Evolutionary conservation across 2,888 invertebrate species (phyloP).

Genomic region (Folsomia candida): DNA sequence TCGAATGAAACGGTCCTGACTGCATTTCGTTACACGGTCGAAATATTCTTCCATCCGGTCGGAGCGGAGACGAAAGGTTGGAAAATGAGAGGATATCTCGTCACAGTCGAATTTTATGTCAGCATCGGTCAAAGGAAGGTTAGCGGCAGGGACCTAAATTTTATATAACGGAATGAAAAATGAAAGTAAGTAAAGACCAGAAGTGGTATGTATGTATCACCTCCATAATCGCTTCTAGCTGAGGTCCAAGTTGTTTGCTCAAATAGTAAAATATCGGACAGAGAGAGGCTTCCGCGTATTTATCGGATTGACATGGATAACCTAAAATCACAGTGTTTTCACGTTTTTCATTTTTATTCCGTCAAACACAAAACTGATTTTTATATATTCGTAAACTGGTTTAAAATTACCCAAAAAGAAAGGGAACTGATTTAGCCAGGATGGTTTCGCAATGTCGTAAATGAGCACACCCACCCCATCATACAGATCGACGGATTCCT

Average conservation of each 20-base stretch:
- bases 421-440: constrained; percentile 4
- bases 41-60: not conserved
- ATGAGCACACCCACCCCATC: not conserved
- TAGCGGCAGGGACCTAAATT: not conserved
- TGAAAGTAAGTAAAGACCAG: no score
- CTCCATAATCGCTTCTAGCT: not conserved
- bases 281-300: not conserved
- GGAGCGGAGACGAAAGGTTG: not conserved
- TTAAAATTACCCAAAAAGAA: not conserved
- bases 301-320: constrained; percentile 1
- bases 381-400: no score
- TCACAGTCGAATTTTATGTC: constrained; percentile 3
- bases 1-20: not conserved
- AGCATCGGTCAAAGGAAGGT: not conserved
- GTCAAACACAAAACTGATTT: no score
- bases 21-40: not conserved
- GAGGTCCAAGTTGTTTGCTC: not conserved
- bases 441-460: not conserved
- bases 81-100: not conserved
- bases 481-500: not conserved
- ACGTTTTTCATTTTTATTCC: no score
- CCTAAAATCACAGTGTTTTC: no score
- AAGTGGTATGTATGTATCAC: not conserved
- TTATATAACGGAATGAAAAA: no score
- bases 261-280: constrained; percentile 5